Evolutionary conservation across 2,797 vertebrate genomes (phyloP).

Genomic region (Lindbergichthys nudifrons): DNA sequence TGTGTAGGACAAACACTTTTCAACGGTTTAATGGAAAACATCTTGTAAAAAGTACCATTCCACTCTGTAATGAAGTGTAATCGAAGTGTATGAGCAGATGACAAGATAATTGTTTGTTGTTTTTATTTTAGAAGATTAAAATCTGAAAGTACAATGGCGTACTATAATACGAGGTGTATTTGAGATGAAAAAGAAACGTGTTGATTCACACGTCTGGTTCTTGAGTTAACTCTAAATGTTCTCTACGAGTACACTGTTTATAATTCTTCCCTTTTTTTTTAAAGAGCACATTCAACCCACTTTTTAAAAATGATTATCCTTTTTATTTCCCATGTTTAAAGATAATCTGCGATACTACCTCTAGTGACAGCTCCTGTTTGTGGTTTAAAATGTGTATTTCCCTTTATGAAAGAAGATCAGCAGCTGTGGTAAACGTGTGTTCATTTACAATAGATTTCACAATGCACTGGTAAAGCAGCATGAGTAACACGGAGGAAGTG

Average conservation of each 20-base stretch:
- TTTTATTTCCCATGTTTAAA: not conserved
- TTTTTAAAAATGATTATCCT: not conserved
- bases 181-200: not conserved
- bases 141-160: not conserved
- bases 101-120: not conserved
- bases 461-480: conserved; percentile 8
- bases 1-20: conserved; percentile 18
- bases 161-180: no score
- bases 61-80: conserved; percentile 6
- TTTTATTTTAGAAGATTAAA: not conserved
- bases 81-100: not conserved
- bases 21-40: conserved; percentile 12
- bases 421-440: not conserved
- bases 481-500: conserved; percentile 46
- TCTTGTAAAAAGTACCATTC: conserved; percentile 1
- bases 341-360: not conserved
- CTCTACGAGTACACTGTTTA: no score
- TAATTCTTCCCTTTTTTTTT: no score
- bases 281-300: no score
- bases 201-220: no score
- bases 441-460: conserved; percentile 15
- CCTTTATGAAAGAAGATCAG: not conserved
- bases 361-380: not conserved
- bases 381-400: not conserved
- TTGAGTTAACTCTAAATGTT: no score